Evolutionary conservation across 2,113 vertebrate species (phyloP).

Genomic region (Cynoglossus semilaevis): DNA sequence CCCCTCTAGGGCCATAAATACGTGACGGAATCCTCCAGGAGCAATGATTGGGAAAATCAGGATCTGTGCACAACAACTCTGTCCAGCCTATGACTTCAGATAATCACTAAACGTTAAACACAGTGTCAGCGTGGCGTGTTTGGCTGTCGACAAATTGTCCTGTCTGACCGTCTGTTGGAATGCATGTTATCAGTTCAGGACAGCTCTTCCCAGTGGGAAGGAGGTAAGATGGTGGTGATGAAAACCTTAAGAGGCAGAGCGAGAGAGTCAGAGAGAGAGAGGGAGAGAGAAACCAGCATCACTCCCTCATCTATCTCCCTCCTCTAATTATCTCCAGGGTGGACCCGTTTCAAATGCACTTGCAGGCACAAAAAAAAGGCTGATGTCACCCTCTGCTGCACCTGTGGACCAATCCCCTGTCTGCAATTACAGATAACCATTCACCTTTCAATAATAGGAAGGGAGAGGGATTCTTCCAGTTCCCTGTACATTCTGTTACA

Average conservation of each 20-base stretch:
- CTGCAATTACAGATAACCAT: slow-evolving; percentile 67
- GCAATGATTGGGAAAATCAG: slow-evolving; percentile 56
- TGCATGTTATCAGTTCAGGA: slow-evolving; percentile 22
- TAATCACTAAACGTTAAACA: slow-evolving; percentile 60
- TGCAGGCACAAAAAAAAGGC: slow-evolving; percentile 26
- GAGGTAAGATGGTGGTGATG: not conserved
- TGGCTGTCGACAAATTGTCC: slow-evolving; percentile 15
- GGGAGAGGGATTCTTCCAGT: slow-evolving; percentile 34
- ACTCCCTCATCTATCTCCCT: not conserved
- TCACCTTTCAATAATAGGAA: slow-evolving; percentile 53
- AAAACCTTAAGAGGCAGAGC: slow-evolving; percentile 11
- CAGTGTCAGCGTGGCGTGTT: slow-evolving; percentile 28
- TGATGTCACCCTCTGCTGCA: slow-evolving; percentile 28
- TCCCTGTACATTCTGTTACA: slow-evolving; percentile 38
- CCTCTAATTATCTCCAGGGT: slow-evolving; percentile 39
- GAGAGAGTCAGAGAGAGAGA: slow-evolving; percentile 10
- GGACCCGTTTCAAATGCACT: slow-evolving; percentile 13
- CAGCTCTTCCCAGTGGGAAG: slow-evolving; percentile 12
- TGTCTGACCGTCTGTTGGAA: not conserved
- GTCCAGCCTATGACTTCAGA: slow-evolving; percentile 40
- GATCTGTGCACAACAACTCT: slow-evolving; percentile 14
- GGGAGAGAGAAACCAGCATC: slow-evolving; percentile 16
- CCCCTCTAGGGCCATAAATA: slow-evolving; percentile 60
- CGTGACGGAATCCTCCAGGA: slow-evolving; percentile 54
- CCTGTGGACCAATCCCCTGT: slow-evolving; percentile 27